Conservation (phyloP, 2,113 vertebrate species). For the Anthoscopus minutus region DNA sequence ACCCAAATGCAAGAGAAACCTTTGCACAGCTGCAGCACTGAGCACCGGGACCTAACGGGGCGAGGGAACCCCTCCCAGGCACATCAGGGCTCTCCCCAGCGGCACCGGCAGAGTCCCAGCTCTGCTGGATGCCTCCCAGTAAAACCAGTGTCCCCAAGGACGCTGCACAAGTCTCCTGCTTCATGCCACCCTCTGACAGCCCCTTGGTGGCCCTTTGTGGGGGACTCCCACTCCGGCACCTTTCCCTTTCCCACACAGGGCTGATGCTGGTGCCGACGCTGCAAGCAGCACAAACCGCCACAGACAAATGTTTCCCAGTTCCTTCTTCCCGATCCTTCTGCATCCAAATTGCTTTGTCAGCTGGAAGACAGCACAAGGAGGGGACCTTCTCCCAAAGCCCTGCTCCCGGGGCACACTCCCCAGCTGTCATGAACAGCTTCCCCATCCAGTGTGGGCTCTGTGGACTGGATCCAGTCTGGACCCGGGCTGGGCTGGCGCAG, state of each 20-base stretch:
- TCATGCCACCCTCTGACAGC: not conserved
- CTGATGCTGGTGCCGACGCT: fast-evolving
- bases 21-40: not conserved
- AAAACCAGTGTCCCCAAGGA: not conserved
- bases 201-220: not conserved
- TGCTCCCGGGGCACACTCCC: not conserved
- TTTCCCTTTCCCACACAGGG: not conserved
- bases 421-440: not conserved
- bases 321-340: not conserved
- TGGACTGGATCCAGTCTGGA: not conserved
- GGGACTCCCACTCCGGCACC: not conserved
- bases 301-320: not conserved
- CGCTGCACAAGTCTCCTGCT: not conserved
- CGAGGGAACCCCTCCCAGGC: not conserved
- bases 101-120: not conserved
- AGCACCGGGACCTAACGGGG: fast-evolving
- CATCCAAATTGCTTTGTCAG: not conserved
- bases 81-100: not conserved
- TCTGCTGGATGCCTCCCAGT: not conserved
- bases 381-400: not conserved
- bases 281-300: not conserved
- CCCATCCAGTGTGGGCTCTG: not conserved
- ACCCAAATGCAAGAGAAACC: not conserved
- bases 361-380: not conserved
- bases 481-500: not conserved